Conservation (phyloP, 2,888 invertebrate species). For the Rhagium mordax region DNA sequence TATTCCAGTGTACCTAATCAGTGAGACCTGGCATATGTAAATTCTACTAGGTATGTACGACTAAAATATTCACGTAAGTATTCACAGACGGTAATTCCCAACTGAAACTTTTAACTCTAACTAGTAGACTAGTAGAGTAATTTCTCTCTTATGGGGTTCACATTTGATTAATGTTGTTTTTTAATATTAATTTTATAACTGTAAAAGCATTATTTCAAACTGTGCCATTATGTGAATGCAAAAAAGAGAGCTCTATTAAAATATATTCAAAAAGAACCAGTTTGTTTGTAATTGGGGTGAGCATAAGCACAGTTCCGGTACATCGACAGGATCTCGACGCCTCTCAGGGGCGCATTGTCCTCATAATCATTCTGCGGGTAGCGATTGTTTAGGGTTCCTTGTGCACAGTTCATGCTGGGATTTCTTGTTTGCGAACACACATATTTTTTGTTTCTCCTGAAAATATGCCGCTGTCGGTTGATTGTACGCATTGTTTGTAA, state of each 20-base stretch:
- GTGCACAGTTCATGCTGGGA: slow-evolving; percentile 2
- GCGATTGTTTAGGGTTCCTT: slow-evolving; percentile 1
- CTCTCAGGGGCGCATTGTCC: slow-evolving; percentile 14
- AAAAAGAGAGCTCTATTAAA: slow-evolving; percentile 1
- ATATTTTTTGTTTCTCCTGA: slow-evolving; percentile 6
- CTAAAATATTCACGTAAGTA: no score
- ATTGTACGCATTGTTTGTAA: slow-evolving; percentile 1
- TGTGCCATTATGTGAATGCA: background rate
- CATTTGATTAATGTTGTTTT: background rate
- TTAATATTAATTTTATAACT: background rate
- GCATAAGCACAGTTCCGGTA: slow-evolving; percentile 10
- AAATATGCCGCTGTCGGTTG: background rate
- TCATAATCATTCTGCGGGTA: slow-evolving; percentile 11
- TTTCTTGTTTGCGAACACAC: slow-evolving; percentile 10
- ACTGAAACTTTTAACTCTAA: no score
- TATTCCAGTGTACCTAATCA: no score
- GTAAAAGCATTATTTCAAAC: background rate
- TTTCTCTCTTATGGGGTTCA: background rate
- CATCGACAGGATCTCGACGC: slow-evolving; percentile 12
- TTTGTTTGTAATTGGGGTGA: slow-evolving; percentile 10
- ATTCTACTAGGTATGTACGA: no score
- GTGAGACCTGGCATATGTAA: no score
- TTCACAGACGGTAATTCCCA: no score
- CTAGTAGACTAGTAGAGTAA: no score
- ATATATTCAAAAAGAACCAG: slow-evolving; percentile 2